Evolutionary conservation across 2,888 invertebrate species (phyloP).

Genomic region (Hedychridium roseum): DNA sequence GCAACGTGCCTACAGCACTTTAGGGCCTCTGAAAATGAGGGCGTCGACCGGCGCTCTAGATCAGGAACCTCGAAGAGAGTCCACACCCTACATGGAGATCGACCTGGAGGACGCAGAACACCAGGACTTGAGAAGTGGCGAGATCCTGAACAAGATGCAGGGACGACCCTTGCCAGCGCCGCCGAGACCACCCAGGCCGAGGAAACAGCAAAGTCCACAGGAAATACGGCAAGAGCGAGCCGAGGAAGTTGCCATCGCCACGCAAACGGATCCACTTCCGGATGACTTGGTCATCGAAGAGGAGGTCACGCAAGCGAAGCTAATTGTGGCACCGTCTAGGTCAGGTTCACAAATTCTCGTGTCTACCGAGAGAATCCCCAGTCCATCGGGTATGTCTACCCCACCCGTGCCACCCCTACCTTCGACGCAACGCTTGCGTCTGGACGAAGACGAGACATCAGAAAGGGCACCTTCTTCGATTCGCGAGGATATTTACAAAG

Average conservation of each 20-base stretch:
- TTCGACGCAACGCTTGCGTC: constrained; percentile 14
- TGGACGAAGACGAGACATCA: constrained; percentile 7
- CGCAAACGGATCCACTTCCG: constrained; percentile 85
- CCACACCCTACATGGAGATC: constrained; percentile 71
- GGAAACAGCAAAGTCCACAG: constrained; percentile 36
- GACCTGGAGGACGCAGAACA: constrained; percentile 64
- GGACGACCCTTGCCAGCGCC: constrained; percentile 86
- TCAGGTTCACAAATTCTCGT: constrained; percentile 58
- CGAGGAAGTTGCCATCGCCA: constrained; percentile 77
- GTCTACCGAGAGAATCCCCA: constrained; percentile 56
- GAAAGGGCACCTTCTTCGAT: constrained; percentile 22
- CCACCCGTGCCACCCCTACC: constrained; percentile 50
- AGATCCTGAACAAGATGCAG: constrained; percentile 83
- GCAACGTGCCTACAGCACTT: constrained; percentile 69
- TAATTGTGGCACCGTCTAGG: constrained; percentile 53
- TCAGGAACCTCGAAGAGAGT: constrained; percentile 24
- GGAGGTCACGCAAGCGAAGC: constrained; percentile 57
- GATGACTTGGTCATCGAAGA: constrained; percentile 71
- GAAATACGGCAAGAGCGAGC: constrained; percentile 47
- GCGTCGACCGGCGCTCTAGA: neutral
- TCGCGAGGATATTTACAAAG: constrained; percentile 11
- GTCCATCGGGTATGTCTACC: constrained; percentile 36
- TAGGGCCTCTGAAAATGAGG: constrained; percentile 65
- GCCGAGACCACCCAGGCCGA: constrained; percentile 80
- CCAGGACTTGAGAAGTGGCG: constrained; percentile 76